Evolutionary conservation across 2,888 invertebrate species (phyloP).

Genomic region (Pedicia rivosa): DNA sequence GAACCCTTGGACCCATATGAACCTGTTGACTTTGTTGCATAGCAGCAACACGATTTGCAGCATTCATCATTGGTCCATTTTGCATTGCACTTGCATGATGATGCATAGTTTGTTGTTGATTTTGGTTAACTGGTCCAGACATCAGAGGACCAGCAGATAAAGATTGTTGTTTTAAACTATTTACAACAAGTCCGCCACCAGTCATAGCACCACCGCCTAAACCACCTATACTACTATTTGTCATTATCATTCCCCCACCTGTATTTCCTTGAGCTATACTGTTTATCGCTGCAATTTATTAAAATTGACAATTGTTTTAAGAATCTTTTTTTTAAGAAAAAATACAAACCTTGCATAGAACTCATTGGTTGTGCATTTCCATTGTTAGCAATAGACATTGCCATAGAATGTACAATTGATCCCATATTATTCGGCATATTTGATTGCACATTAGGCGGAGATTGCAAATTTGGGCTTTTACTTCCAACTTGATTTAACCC

Average conservation of each 20-base stretch:
- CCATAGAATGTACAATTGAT: constrained; percentile 44
- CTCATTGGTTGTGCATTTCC: constrained; percentile 58
- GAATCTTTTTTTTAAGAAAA: background rate
- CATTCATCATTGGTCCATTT: constrained; percentile 58
- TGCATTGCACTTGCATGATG: constrained; percentile 43
- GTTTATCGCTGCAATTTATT: constrained; percentile 40
- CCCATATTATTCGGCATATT: constrained; percentile 65
- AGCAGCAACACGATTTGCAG: constrained; percentile 17
- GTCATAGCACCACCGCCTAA: constrained; percentile 48
- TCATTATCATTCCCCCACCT: constrained; percentile 60
- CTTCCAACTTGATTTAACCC: constrained; percentile 60
- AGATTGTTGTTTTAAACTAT: constrained; percentile 58
- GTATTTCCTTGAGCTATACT: constrained; percentile 38
- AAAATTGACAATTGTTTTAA: background rate
- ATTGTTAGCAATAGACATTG: constrained; percentile 60
- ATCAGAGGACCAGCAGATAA: constrained; percentile 31
- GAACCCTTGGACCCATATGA: constrained; percentile 23
- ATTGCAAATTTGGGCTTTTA: constrained; percentile 72
- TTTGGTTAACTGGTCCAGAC: constrained; percentile 14
- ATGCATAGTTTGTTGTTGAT: constrained; percentile 21
- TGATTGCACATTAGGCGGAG: constrained; percentile 68
- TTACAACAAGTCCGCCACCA: constrained; percentile 56
- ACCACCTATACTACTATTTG: constrained; percentile 53
- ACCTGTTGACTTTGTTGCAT: constrained; percentile 25
- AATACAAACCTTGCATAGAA: constrained; percentile 45